Evolutionary conservation across 2,888 invertebrate genomes (phyloP).

Genomic region (Carpatolechia fugitivella): DNA sequence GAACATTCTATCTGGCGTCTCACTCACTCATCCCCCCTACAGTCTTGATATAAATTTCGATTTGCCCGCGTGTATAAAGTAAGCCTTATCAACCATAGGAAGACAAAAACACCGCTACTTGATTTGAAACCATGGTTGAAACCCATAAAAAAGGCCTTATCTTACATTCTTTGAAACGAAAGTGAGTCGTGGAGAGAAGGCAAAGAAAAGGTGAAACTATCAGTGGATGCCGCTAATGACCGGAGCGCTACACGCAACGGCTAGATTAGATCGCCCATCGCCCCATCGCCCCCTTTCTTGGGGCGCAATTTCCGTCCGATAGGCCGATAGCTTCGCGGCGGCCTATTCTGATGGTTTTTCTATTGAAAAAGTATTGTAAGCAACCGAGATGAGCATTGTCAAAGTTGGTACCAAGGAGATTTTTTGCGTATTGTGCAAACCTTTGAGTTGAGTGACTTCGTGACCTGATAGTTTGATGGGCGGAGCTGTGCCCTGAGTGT

Average conservation of each 20-base stretch:
- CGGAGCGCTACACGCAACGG: slow-evolving; percentile 62
- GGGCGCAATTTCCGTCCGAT: slow-evolving; percentile 69
- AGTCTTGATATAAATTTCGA: too few species aligned
- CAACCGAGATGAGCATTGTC: neutral
- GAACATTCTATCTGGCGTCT: too few species aligned
- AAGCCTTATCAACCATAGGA: neutral
- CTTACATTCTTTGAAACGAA: slow-evolving; percentile 16
- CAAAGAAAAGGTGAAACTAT: slow-evolving; percentile 50
- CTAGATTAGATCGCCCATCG: slow-evolving; percentile 64
- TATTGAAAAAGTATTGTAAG: slow-evolving; percentile 5
- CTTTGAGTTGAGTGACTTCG: too few species aligned
- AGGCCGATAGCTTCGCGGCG: slow-evolving; percentile 36
- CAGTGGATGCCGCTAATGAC: slow-evolving; percentile 65
- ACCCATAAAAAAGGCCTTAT: slow-evolving; percentile 9
- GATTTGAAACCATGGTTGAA: neutral
- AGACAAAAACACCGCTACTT: neutral
- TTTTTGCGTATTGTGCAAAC: too few species aligned
- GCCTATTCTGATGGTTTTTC: slow-evolving; percentile 7
- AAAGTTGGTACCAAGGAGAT: neutral
- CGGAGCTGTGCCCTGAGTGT: too few species aligned
- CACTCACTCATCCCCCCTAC: too few species aligned
- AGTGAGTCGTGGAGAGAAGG: slow-evolving; percentile 28
- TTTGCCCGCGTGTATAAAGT: neutral
- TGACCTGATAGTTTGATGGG: too few species aligned
- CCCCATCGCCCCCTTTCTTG: slow-evolving; percentile 34